Conservation (phyloP, 1,140 invertebrate species). For the Theocolax elegans region DNA sequence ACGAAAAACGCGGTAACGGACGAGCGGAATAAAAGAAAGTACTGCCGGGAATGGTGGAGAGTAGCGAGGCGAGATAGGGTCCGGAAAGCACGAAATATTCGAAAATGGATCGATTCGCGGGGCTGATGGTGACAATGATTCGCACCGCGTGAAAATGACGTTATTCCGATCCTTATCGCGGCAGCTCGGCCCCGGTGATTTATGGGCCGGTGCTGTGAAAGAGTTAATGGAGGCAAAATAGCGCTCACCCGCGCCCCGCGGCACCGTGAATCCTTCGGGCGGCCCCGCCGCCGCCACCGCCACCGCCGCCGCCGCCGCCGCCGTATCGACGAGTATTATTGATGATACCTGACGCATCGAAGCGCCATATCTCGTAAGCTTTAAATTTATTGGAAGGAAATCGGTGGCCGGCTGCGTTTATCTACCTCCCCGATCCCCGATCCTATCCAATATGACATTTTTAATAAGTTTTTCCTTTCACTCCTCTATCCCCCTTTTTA, state of each 20-base stretch:
- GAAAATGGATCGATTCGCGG: constrained; percentile 7
- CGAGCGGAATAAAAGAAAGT: not conserved
- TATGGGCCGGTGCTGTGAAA: constrained; percentile 24
- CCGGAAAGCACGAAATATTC: not conserved
- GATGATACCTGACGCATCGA: constrained; percentile 34
- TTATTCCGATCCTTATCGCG: constrained; percentile 36
- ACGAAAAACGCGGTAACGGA: not conserved
- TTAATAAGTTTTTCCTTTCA: constrained; percentile 10
- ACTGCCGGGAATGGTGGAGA: not conserved
- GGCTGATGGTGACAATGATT: constrained; percentile 28
- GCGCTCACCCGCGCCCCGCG: constrained; percentile 9
- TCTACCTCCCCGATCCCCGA: not conserved
- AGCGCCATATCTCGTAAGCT: constrained; percentile 18
- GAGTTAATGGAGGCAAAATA: constrained; percentile 42
- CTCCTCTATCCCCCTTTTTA: too few species aligned
- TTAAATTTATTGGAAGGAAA: constrained; percentile 33
- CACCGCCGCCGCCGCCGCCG: too few species aligned
- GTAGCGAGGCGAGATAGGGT: not conserved
- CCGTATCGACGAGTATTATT: constrained; percentile 30
- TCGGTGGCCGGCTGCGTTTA: constrained; percentile 14
- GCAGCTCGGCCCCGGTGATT: constrained; percentile 6
- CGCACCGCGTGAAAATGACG: constrained; percentile 36
- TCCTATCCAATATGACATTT: not conserved
- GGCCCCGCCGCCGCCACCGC: too few species aligned
- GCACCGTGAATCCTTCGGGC: constrained; percentile 22